These are phyloP conservation scores for Luperina testacea DNA, from an alignment of 2,888 invertebrate genomes.

Conservation along the genomic window DNA sequence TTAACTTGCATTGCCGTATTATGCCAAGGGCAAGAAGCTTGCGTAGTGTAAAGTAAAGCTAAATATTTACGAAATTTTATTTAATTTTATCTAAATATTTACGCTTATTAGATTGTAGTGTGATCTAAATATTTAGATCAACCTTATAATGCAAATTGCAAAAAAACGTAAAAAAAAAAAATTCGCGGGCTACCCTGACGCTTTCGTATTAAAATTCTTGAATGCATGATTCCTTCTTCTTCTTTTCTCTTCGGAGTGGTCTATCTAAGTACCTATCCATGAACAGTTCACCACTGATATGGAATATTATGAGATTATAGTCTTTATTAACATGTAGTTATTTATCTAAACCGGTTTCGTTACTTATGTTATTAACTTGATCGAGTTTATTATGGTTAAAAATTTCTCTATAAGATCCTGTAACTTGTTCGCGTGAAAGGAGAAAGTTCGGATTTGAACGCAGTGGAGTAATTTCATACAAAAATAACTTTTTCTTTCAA, in stretches of 20 bases:
- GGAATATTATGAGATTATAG: not conserved
- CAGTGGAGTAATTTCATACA: not conserved
- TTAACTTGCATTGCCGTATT: no score
- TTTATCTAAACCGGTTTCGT: constrained; percentile 15
- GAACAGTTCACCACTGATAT: not conserved
- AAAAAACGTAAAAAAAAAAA: no score
- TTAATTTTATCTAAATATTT: not conserved
- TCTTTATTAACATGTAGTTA: not conserved
- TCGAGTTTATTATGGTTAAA: not conserved
- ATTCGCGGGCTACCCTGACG: no score
- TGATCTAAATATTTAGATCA: no score
- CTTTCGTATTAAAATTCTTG: no score
- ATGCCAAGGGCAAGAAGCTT: not conserved
- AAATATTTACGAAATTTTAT: not conserved
- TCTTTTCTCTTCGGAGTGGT: not conserved
- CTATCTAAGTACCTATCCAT: not conserved
- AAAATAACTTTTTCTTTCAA: not conserved
- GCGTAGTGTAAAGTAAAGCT: not conserved
- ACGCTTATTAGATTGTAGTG: no score
- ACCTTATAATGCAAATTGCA: no score
- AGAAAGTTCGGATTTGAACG: constrained; percentile 24
- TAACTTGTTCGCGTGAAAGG: not conserved
- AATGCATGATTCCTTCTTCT: not conserved
- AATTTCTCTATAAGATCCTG: no score
- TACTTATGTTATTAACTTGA: not conserved